These are phyloP conservation scores for Helicoverpa assulta DNA, from an alignment of 2,888 invertebrate genomes.

Conservation along the genomic window DNA sequence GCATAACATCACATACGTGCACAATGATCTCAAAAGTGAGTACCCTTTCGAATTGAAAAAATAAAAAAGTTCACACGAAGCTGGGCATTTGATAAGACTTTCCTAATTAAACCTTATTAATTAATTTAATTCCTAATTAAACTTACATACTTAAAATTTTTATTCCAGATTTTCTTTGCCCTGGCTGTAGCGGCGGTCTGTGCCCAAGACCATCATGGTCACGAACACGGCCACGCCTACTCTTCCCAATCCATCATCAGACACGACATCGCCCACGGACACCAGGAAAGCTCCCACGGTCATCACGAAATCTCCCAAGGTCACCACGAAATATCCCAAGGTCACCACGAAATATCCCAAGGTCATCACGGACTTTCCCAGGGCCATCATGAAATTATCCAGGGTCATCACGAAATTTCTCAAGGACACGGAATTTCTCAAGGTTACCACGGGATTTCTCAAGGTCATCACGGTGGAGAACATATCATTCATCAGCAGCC, in stretches of 20 bases:
- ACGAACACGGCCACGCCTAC: slow-evolving; percentile 62
- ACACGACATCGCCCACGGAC: slow-evolving; percentile 62
- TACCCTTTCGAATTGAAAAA: slow-evolving; percentile 23
- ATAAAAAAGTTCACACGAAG: background rate
- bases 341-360: slow-evolving; percentile 12
- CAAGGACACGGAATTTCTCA: slow-evolving; percentile 27
- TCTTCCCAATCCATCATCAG: slow-evolving; percentile 69
- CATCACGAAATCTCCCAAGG: slow-evolving; percentile 25
- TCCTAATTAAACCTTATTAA: background rate
- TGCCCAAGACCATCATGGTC: slow-evolving; percentile 71
- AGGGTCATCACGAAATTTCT: slow-evolving; percentile 13
- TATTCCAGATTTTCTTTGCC: slow-evolving; percentile 56
- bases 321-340: slow-evolving; percentile 5
- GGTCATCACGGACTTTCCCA: slow-evolving; percentile 16
- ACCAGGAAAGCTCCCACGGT: slow-evolving; percentile 27
- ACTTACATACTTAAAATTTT: background rate
- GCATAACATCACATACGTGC: slow-evolving; percentile 61
- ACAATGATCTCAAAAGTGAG: slow-evolving; percentile 77
- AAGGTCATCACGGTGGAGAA: slow-evolving; percentile 45
- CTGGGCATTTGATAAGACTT: too few relatives aligned
- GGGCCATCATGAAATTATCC: slow-evolving; percentile 7
- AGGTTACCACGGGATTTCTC: slow-evolving; percentile 25
- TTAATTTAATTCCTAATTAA: too few relatives aligned
- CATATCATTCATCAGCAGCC: slow-evolving; percentile 55
- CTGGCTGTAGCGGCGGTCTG: slow-evolving; percentile 61